A percentile compares a stretch with the other conserved stretches of the same genome.
Conservation (phyloP, 2,113 vertebrate genomes). For the Lophura nycthemera region DNA sequence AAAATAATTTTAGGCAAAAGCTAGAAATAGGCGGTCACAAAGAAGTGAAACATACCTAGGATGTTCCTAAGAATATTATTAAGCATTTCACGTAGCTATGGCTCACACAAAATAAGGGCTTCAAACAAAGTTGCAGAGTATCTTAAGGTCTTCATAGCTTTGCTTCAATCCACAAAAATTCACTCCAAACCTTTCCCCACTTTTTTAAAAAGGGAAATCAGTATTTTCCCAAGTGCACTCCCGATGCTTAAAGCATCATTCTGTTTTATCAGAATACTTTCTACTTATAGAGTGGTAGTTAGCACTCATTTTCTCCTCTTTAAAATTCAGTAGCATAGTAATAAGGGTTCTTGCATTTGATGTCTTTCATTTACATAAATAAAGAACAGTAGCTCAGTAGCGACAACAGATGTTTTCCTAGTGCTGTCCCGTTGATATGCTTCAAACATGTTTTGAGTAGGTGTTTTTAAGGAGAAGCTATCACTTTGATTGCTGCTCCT, state of each 20-base stretch:
- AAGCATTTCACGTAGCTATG: not conserved
- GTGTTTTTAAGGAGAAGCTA: not conserved
- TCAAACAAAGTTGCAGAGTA: not conserved
- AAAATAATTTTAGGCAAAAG: not conserved
- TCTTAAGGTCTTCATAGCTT: not conserved
- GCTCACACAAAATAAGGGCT: not conserved
- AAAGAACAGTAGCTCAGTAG: not conserved
- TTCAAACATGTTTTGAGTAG: not conserved
- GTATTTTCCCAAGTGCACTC: not conserved
- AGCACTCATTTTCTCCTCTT: not conserved
- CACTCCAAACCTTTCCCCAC: not conserved
- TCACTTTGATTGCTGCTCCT: not conserved
- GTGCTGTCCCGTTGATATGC: no score
- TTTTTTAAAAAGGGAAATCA: not conserved
- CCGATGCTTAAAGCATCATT: not conserved
- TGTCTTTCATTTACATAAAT: not conserved
- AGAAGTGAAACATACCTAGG: rapidly evolving
- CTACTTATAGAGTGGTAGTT: not conserved
- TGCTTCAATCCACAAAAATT: not conserved
- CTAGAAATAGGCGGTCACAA: not conserved
- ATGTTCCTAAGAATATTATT: not conserved
- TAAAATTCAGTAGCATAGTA: not conserved
- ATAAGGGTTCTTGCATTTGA: not conserved
- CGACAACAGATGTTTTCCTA: not conserved
- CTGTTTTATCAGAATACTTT: not conserved